Base-by-base conservation (phyloP, 2,888 invertebrate species). In the Drosophila kambysellisi region DNA sequence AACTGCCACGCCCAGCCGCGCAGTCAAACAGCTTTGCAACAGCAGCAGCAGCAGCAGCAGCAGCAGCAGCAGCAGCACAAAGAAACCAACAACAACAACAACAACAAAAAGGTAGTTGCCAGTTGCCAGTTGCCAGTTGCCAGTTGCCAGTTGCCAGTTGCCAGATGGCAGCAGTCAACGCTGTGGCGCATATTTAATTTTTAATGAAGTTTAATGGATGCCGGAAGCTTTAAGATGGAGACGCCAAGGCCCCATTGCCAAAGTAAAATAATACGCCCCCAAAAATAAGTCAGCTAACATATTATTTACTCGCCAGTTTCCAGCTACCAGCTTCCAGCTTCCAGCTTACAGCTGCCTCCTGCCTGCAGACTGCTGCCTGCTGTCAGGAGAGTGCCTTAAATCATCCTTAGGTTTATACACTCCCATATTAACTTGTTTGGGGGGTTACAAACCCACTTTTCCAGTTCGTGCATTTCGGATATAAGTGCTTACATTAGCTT, bases 121-220 rank as follows among this genome's bases (percentile, higher is more conserved):
- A 4, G 43, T 51, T 50, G 63, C 60, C 25, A 39, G n/a, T n/a
- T n/a, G n/a, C n/a, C n/a, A n/a, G n/a, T n/a, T n/a, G n/a, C n/a
- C n/a, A n/a, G n/a, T n/a, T n/a, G n/a, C n/a, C n/a, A 52, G 58
- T 48, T 53, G 39, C 50, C 53, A 4, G 62, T 43, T 73, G 25
- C n/a, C 59, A 57, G 72, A 30, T 61, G 66, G 54, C 71, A 76
- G 71, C 73, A 65, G 68, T 59, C 83, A 75, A 74, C 81, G 81
- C 72, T 75, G 64, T 61, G 74, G 75, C 82, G 83, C 90, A 91
- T 91, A 92, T 90, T 92, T 91, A 92, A 92, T 92, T 92, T 92
- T 92, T 92, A 92, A 92, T 92, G 91, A 92, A 90, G 86, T 92
- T 91, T 91, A 92, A 92, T 92, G 92, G 91, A 92, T 81, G 89